A percentile compares a stretch with the other conserved stretches of the same genome.
Evolutionary conservation across 2,888 invertebrate genomes (phyloP).

Genomic region (Omphaloscelis lunosa): DNA sequence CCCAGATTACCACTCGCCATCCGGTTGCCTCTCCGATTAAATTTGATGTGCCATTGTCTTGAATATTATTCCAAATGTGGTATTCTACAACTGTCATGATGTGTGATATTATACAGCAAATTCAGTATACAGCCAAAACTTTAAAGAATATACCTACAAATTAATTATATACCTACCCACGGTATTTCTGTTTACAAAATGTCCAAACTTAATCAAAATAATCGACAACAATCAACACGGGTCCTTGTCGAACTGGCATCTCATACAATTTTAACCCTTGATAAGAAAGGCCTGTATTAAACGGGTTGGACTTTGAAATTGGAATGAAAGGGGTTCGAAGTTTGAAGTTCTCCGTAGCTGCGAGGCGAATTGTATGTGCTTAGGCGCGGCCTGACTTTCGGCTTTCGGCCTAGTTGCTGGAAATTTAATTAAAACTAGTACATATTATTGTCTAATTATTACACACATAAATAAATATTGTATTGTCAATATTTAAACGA

Average conservation of each 20-base stretch:
- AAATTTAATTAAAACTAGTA: conserved; percentile 40
- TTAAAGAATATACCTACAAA: too few species aligned
- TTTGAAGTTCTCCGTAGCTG: conserved; percentile 48
- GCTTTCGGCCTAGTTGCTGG: conserved; percentile 33
- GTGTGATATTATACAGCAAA: too few species aligned
- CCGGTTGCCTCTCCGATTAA: too few species aligned
- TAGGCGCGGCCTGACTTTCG: conserved; percentile 49
- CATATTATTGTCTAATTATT: not conserved
- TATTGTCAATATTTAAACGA: too few species aligned
- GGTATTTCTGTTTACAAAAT: conserved; percentile 11
- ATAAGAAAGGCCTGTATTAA: conserved; percentile 51
- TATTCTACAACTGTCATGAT: too few species aligned
- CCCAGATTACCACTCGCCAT: too few species aligned
- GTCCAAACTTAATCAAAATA: conserved; percentile 37
- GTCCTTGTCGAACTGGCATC: conserved; percentile 41
- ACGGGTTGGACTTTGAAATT: conserved; percentile 55
- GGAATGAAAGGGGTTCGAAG: conserved; percentile 44
- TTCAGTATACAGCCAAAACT: too few species aligned
- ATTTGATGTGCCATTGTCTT: too few species aligned
- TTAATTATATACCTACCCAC: too few species aligned
- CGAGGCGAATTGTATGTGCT: conserved; percentile 55
- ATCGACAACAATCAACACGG: conserved; percentile 39
- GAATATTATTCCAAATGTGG: too few species aligned
- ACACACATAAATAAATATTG: too few species aligned
- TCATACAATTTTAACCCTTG: conserved; percentile 51